Percentiles rank a stretch among this genome's conserved stretches.
phyloP scores from a whole-genome alignment of 2,888 invertebrate species.

The Venusia cambrica region DNA sequence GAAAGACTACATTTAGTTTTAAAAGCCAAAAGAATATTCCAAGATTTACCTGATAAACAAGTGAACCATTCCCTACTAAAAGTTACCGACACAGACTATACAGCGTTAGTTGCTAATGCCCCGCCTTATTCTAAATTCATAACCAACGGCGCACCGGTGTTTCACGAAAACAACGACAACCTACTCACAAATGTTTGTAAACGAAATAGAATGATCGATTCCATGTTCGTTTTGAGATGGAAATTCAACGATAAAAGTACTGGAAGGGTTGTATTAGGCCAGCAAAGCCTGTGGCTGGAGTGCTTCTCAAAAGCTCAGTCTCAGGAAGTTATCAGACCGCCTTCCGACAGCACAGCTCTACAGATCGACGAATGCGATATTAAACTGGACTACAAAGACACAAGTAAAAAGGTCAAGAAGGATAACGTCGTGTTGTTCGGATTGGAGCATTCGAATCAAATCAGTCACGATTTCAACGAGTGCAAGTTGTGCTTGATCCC shows the following conservation, averaged over 20 bases:
- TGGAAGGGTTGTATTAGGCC: slow-evolving; percentile 83
- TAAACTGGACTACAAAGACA: slow-evolving; percentile 41
- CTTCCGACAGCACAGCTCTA: slow-evolving; percentile 54
- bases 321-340: slow-evolving; percentile 45
- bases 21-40: slow-evolving; percentile 52
- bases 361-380: slow-evolving; percentile 59
- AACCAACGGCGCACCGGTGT: slow-evolving; percentile 46
- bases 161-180: slow-evolving; percentile 46
- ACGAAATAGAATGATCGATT: slow-evolving; percentile 57
- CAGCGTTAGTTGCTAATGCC: slow-evolving; percentile 33
- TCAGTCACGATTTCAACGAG: slow-evolving; percentile 83
- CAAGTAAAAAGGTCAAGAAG: slow-evolving; percentile 54
- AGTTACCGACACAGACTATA: slow-evolving; percentile 47
- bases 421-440: slow-evolving; percentile 80
- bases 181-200: slow-evolving; percentile 23
- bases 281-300: slow-evolving; percentile 84
- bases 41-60: slow-evolving; percentile 41
- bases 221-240: slow-evolving; percentile 77
- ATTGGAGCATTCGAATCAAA: slow-evolving; percentile 78
- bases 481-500: slow-evolving; percentile 84
- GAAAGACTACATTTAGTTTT: slow-evolving; percentile 66
- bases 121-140: slow-evolving; percentile 60
- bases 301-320: slow-evolving; percentile 79
- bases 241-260: slow-evolving; percentile 79
- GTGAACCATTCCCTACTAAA: slow-evolving; percentile 57